Evolutionary conservation across 2,113 vertebrate genomes (phyloP).

Genomic region (Sturnira hondurensis): DNA sequence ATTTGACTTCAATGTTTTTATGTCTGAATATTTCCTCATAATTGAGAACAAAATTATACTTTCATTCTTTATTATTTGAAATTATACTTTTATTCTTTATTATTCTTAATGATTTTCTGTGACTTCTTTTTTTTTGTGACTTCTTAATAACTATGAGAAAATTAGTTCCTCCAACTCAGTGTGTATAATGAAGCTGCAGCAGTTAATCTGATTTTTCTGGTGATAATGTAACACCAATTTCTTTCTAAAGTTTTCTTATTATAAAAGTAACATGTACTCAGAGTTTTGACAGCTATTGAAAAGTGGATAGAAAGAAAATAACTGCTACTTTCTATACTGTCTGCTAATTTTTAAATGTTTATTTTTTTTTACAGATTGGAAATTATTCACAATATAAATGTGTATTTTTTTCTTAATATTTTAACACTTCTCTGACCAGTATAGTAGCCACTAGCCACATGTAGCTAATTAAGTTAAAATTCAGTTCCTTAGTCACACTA

Average conservation of each 20-base stretch:
- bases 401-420: neutral
- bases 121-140: conserved; percentile 25
- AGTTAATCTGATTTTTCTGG: conserved; percentile 20
- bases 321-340: neutral
- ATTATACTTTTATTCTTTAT: neutral
- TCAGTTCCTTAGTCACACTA: neutral
- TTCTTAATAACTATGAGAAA: neutral
- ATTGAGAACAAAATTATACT: neutral
- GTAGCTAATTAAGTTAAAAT: neutral
- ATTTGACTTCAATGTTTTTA: conserved; percentile 23
- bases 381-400: neutral
- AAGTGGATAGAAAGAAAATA: neutral
- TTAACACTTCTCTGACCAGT: neutral
- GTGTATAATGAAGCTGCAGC: neutral
- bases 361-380: neutral
- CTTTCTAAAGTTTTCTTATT: conserved; percentile 40
- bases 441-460: neutral
- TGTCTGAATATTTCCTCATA: conserved; percentile 19
- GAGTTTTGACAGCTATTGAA: neutral
- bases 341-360: neutral
- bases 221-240: neutral
- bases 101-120: too few species aligned
- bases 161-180: neutral
- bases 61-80: neutral
- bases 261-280: neutral